Conservation (phyloP, 2,797 vertebrate genomes). For the Microctenopoma lineatum region DNA sequence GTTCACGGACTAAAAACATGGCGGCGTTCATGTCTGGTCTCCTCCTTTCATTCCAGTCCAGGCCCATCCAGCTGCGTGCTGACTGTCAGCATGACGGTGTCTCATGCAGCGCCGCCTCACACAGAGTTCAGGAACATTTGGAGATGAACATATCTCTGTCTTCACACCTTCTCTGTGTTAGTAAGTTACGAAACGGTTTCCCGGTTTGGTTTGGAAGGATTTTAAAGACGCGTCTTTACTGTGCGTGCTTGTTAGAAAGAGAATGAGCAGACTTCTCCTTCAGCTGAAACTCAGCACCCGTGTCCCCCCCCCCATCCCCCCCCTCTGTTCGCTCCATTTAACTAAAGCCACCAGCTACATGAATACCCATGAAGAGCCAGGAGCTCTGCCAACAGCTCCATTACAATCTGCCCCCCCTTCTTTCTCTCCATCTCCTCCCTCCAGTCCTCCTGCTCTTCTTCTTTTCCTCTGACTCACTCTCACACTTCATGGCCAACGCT, state of each 20-base stretch:
- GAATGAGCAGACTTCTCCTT: conserved; percentile 46
- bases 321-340: conserved; percentile 59
- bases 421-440: conserved; percentile 4
- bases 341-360: conserved; percentile 68
- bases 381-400: conserved; percentile 69
- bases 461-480: conserved; percentile 14
- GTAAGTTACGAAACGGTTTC: too few species aligned
- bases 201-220: too few species aligned
- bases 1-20: too few species aligned
- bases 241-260: conserved; percentile 23
- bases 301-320: not conserved
- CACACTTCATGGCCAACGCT: not conserved
- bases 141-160: too few species aligned
- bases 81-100: too few species aligned
- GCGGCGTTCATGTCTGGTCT: too few species aligned
- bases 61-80: too few species aligned
- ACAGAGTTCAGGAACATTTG: too few species aligned
- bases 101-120: too few species aligned
- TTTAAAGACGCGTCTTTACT: too few species aligned
- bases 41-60: too few species aligned
- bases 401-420: conserved; percentile 46
- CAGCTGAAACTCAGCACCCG: conserved; percentile 43
- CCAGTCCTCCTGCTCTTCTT: not conserved
- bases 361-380: conserved; percentile 65
- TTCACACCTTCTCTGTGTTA: too few species aligned